These are phyloP conservation scores for Trachelus tabidus DNA, from an alignment of 2,888 invertebrate species.

Conservation along the genomic window DNA sequence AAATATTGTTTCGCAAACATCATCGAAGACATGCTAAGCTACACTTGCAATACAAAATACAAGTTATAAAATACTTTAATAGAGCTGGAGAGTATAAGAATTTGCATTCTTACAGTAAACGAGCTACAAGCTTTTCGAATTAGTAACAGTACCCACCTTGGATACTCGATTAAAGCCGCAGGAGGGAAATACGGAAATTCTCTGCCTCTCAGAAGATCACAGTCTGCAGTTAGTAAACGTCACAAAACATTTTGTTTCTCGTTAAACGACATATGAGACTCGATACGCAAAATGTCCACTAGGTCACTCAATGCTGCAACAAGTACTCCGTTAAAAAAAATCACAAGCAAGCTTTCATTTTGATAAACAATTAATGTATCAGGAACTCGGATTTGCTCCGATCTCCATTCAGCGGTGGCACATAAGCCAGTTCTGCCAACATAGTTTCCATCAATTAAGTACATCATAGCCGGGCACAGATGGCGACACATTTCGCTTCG, in stretches of 20 bases:
- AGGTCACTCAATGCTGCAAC: not conserved
- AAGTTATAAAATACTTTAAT: not conserved
- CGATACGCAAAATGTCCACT: not conserved
- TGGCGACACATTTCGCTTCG: not conserved
- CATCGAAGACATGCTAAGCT: not conserved
- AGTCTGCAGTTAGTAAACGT: not conserved
- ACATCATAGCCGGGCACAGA: not conserved
- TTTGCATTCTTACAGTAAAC: not conserved
- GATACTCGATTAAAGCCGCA: conserved; percentile 43
- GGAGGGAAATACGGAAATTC: conserved; percentile 35
- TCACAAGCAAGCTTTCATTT: conserved; percentile 8
- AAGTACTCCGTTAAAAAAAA: not conserved
- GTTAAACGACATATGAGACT: not conserved
- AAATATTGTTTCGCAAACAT: not conserved
- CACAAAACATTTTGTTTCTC: not conserved
- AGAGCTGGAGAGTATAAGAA: not conserved
- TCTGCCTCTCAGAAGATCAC: not conserved
- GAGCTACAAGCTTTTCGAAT: not conserved
- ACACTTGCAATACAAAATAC: not conserved
- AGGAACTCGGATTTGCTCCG: conserved; percentile 5
- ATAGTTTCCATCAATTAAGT: not conserved
- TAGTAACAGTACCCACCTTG: conserved; percentile 35
- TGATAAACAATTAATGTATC: conserved; percentile 5
- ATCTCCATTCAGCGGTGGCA: not conserved
- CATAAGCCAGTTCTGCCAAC: not conserved